Evolutionary conservation across 1,140 invertebrate species (phyloP), one percentile per base, ranked within the genome.

Genomic region (Brachionus calyciflorus): DNA sequence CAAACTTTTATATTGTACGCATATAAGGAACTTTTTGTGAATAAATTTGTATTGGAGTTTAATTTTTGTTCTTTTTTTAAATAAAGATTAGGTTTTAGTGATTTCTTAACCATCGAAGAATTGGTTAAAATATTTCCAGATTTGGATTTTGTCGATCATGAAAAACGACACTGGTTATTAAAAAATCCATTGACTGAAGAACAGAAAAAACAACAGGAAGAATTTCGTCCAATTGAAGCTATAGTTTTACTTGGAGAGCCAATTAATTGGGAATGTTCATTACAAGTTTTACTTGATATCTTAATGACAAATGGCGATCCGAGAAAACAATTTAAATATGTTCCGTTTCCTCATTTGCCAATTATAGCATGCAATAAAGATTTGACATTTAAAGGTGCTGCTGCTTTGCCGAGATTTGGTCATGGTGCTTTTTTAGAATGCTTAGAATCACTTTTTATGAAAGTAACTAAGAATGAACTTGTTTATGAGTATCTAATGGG

Each of bases 61-160:
- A 12, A 28, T 46, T 30, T 46, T 37, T 5, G 12, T 17, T 1
- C 2, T 24, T 14, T 37, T 40, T 17, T 2, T 40, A 1, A 19
- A 9, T 65, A 24, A 37, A 73, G 69, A 80, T 81, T 91, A 28
- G 90, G 90, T 10, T 91, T 91, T 79, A 85, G 83, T 10, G 89
- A 89, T 46, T 87, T 88, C 0, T 86, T 86, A 19, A 90, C 89
- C 0, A 85, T 91, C 2, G 88, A 90, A 33, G 85, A 89, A 78
- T 80, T 91, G 21, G 83, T 87, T 3, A 80, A 85, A 17, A 87
- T 87, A 57, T 91, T 88, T 81, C 90, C 90, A 6, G 83, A 85
- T 69, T 84, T 91, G 33, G 90, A 91, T 82, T 89, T 88, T 80
- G 88, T 90, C 17, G 90, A 91, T 81, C 88, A 89, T 78, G 84